Conservation (phyloP, 2,888 invertebrate species). For the Leptura quadrifasciata region DNA sequence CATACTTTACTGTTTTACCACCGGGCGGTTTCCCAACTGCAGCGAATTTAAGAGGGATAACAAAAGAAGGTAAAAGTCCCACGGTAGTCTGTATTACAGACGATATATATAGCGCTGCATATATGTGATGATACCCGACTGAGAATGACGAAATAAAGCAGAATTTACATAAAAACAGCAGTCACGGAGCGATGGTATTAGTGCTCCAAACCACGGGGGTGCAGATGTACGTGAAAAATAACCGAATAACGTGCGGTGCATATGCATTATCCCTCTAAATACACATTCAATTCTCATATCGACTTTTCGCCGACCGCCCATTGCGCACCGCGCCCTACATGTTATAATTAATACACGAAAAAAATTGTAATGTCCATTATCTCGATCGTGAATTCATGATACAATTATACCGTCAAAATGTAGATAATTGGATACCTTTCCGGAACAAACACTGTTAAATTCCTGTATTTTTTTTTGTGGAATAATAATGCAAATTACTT, state of each 20-base stretch:
- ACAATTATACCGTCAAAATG: constrained; percentile 25
- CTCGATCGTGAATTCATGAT: constrained; percentile 24
- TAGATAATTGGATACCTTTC: constrained; percentile 14
- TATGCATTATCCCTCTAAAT: constrained; percentile 48
- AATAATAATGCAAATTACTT: constrained; percentile 27
- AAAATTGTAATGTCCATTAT: background rate
- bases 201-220: constrained; percentile 59
- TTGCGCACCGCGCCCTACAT: background rate
- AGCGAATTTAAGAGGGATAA: background rate
- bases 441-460: constrained; percentile 22
- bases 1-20: background rate
- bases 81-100: constrained; percentile 15
- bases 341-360: constrained; percentile 16
- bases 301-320: background rate
- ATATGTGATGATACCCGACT: constrained; percentile 46
- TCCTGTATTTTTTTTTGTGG: constrained; percentile 9
- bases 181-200: constrained; percentile 63
- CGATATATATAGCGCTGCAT: constrained; percentile 34
- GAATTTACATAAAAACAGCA: constrained; percentile 53
- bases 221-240: constrained; percentile 64
- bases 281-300: constrained; percentile 35
- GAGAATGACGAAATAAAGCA: constrained; percentile 61
- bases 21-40: background rate
- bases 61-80: background rate
- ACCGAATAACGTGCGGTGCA: constrained; percentile 61